phyloP scores from a whole-genome alignment of 1,140 invertebrate genomes.

The Trichonephila inaurata region DNA sequence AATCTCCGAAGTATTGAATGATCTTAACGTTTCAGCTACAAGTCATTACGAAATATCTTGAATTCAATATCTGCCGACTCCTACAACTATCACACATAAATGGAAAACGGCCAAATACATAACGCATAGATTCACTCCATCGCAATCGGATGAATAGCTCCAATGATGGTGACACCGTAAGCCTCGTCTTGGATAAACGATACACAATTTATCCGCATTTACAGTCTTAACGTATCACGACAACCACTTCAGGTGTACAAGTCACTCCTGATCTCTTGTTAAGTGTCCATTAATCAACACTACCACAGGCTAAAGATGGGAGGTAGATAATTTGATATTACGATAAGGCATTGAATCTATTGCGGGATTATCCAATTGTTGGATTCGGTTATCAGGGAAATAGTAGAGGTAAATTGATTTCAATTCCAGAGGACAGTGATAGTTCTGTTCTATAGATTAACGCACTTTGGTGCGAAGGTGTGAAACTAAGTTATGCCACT shows the following conservation, averaged over 20 bases:
- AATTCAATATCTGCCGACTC: not conserved
- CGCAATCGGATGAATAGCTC: not conserved
- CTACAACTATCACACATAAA: too few relatives aligned
- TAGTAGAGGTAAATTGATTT: constrained; percentile 29
- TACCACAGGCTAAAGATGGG: constrained; percentile 31
- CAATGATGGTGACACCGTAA: not conserved
- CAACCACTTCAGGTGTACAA: constrained; percentile 13
- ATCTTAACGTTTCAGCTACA: not conserved
- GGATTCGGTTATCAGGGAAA: constrained; percentile 27
- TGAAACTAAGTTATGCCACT: constrained; percentile 1
- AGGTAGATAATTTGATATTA: constrained; percentile 40
- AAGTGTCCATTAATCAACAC: constrained; percentile 50
- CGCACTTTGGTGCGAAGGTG: not conserved
- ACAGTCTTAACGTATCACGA: constrained; percentile 9
- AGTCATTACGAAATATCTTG: not conserved
- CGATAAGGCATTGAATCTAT: constrained; percentile 55
- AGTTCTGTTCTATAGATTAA: constrained; percentile 28
- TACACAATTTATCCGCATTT: constrained; percentile 35
- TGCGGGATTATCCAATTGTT: constrained; percentile 55
- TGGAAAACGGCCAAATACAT: not conserved
- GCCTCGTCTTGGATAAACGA: constrained; percentile 1
- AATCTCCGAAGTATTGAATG: not conserved
- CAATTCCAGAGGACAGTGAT: constrained; percentile 9
- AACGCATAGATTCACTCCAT: not conserved
- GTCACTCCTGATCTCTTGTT: constrained; percentile 24